Percentiles rank a stretch among this genome's conserved stretches.
phyloP scores from a whole-genome alignment of 2,113 vertebrate species.

The Hippocampus zosterae region DNA sequence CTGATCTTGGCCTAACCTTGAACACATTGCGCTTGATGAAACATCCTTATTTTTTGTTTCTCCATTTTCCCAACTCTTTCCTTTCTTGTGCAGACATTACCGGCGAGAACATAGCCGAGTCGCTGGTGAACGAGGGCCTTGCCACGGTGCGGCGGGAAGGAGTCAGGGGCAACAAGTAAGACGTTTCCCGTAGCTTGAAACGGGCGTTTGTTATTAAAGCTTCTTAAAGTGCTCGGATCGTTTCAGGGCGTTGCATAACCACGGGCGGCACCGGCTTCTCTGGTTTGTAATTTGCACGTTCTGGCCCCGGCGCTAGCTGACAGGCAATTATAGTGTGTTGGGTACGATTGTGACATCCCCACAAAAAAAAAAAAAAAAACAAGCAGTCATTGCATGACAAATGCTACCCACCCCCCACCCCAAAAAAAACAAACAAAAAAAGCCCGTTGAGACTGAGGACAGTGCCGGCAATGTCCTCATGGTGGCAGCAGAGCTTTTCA shows the following conservation, averaged over 20 bases:
- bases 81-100: constrained; percentile 73
- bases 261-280: background rate
- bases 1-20: no score
- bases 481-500: constrained; percentile 58
- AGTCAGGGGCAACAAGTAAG: constrained; percentile 90
- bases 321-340: background rate
- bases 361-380: no score
- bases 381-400: no score
- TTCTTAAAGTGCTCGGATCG: background rate
- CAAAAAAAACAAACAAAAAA: background rate
- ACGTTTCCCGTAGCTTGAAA: background rate
- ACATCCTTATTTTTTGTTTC: no score
- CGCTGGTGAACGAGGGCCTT: constrained; percentile 86
- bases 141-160: constrained; percentile 90
- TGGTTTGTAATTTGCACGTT: background rate
- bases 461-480: constrained; percentile 37
- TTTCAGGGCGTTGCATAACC: background rate
- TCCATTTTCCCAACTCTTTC: no score
- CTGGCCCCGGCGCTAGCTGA: background rate
- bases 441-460: background rate
- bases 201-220: background rate
- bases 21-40: no score
- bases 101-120: constrained; percentile 92
- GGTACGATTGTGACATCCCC: no score
- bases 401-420: no score